phyloP scores from a whole-genome alignment of 1,140 invertebrate species.

The Campoletis sonorensis region DNA sequence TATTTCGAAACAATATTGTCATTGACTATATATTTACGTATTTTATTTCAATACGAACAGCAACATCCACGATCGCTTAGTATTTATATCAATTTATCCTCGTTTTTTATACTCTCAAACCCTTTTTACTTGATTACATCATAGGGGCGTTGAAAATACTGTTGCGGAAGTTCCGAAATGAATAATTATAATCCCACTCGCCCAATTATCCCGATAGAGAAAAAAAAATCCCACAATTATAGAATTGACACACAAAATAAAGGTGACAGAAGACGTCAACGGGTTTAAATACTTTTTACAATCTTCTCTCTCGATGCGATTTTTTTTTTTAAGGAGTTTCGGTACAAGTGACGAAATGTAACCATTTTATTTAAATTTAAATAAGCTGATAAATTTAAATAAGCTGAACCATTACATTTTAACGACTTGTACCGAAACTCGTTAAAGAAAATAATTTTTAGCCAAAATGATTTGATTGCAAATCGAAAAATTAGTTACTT shows the following conservation, averaged over 20 bases:
- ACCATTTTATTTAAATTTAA: too few species aligned
- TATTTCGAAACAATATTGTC: constrained; percentile 39
- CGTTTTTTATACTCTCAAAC: neutral
- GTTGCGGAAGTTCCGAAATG: constrained; percentile 32
- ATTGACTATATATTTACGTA: neutral
- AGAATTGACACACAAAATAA: neutral
- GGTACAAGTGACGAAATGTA: too few species aligned
- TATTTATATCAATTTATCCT: neutral
- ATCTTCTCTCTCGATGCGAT: too few species aligned
- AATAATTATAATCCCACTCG: constrained; percentile 5
- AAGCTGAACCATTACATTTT: too few species aligned
- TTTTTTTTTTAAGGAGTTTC: too few species aligned
- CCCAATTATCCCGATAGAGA: neutral
- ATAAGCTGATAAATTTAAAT: too few species aligned
- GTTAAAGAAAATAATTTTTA: too few species aligned
- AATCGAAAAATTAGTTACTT: too few species aligned
- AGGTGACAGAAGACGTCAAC: too few species aligned
- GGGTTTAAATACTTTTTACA: too few species aligned
- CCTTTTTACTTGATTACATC: constrained; percentile 23
- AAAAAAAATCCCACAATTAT: neutral
- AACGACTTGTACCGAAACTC: too few species aligned
- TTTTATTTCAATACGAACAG: neutral
- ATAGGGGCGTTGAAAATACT: neutral
- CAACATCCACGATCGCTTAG: neutral
- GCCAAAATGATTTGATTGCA: too few species aligned